A percentile compares a stretch with the other conserved stretches of the same genome.
Conservation (phyloP, 2,797 vertebrate genomes). For the Scarus forsteni region DNA sequence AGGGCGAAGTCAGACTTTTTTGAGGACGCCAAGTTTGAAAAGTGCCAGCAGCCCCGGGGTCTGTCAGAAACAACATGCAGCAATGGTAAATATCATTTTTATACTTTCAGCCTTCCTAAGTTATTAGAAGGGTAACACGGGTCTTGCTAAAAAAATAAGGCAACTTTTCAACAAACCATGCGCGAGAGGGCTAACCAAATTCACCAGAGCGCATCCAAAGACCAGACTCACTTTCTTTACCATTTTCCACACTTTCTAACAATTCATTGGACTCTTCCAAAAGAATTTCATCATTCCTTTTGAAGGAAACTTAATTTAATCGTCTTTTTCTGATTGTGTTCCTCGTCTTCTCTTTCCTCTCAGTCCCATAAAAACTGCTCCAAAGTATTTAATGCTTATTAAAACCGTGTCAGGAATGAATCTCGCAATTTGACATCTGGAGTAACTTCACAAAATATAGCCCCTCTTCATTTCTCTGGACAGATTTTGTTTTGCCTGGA, state of each 20-base stretch:
- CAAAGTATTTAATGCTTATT: neutral
- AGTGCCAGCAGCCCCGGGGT: constrained; percentile 77
- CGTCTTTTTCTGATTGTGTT: neutral
- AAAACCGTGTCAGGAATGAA: constrained; percentile 8
- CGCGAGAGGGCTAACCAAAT: constrained; percentile 13
- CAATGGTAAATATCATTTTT: constrained; percentile 84
- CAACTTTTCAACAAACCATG: constrained; percentile 20
- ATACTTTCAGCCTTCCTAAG: constrained; percentile 7
- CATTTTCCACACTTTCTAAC: too few species aligned
- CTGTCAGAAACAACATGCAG: constrained; percentile 85
- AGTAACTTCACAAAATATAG: constrained; percentile 10
- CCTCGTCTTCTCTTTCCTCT: neutral
- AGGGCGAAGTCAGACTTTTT: constrained; percentile 88
- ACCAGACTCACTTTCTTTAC: too few species aligned
- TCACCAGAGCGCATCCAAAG: constrained; percentile 8
- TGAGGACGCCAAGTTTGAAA: constrained; percentile 77
- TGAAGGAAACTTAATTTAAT: constrained; percentile 1
- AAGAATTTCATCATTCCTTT: neutral
- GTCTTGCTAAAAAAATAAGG: neutral
- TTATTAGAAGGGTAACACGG: constrained; percentile 5
- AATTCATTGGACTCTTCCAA: constrained; percentile 5
- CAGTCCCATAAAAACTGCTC: constrained; percentile 15
- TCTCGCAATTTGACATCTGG: neutral
- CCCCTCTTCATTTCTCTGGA: constrained; percentile 7
- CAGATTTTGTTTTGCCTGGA: neutral